Percentiles rank a stretch among this genome's conserved stretches.
These are phyloP conservation scores for Bufo gargarizans DNA, from an alignment of 2,113 vertebrate genomes.

Conservation along the genomic window DNA sequence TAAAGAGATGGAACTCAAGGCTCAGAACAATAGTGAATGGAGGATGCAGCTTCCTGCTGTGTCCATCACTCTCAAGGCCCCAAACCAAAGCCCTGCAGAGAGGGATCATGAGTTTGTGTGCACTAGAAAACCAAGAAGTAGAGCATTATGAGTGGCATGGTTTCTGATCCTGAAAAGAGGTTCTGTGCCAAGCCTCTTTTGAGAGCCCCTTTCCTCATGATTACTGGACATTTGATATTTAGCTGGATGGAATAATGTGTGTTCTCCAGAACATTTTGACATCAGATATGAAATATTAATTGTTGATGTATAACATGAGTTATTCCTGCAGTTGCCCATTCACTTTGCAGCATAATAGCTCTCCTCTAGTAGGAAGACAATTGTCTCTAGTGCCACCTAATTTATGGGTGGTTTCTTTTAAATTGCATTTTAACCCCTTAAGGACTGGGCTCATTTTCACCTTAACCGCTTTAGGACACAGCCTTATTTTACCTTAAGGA, in stretches of 20 bases:
- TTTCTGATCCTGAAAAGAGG: neutral
- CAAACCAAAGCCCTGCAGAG: neutral
- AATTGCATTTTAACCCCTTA: too few relatives aligned
- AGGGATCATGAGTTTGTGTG: neutral
- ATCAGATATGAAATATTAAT: neutral
- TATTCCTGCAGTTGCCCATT: too few relatives aligned
- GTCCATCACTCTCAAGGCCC: neutral
- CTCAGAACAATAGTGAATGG: neutral
- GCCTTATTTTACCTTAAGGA: too few relatives aligned
- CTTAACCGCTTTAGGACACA: too few relatives aligned
- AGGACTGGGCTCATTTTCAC: too few relatives aligned
- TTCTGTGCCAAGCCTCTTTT: neutral
- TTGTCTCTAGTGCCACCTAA: too few relatives aligned
- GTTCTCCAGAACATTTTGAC: neutral
- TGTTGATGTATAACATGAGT: too few relatives aligned
- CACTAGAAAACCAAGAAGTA: neutral
- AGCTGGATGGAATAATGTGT: neutral
- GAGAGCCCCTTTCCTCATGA: neutral
- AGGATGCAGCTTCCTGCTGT: neutral
- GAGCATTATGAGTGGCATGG: neutral
- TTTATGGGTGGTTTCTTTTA: too few relatives aligned
- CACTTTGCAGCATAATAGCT: too few relatives aligned
- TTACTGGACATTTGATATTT: neutral
- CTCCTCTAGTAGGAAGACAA: too few relatives aligned
- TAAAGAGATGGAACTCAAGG: neutral